Evolutionary conservation across 2,888 invertebrate species (phyloP), one percentile per base, ranked within the genome.

Genomic region (Eremobia ochroleuca): DNA sequence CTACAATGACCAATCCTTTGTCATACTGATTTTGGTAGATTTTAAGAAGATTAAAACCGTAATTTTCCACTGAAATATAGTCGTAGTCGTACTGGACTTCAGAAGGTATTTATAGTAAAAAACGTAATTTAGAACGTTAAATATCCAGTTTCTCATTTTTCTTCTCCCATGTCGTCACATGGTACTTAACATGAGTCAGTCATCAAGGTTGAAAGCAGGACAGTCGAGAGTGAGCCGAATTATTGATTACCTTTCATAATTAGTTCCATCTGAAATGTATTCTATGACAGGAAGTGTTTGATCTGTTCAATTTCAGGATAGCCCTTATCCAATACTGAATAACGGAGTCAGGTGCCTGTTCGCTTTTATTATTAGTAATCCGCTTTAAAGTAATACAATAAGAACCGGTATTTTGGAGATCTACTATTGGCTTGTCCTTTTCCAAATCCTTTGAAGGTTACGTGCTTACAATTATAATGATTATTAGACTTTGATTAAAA

Each of bases 281-380:
- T 1, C 25, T 13, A 6, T 21, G 25, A 11, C 72, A 15, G 65
- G 34, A 71, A 52, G 37, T 49, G 49, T 52, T 81, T n/a, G 55
- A 46, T 80, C 65, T 37, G 37, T 61, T 55, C 34, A 66, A 66
- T 73, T 59, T 61, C 28, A 13, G 37, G 25, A 52, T 28, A 52
- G 18, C 25, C 55, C 21, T 67, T 77, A 55, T 62, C 52, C 18
- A n/a, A 66, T 80, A 79, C 37, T 66, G 59, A 61, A 66, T 61
- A 73, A 66, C 52, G 21, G 59, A n/a, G 34, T 15, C 49, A 80
- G 52, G 28, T 59, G 64, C 25, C 46, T 58, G 37, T 37, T 58
- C 25, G 18, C 0, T 80, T 65, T 59, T 37, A 61, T 66, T 31
- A 59, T n/a, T n/a, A 67, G 15, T 73, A 59, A 59, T 80, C 52